A percentile compares a stretch with the other conserved stretches of the same genome.
phyloP scores from a whole-genome alignment of 2,888 invertebrate species.

The Embidobia sp. region DNA sequence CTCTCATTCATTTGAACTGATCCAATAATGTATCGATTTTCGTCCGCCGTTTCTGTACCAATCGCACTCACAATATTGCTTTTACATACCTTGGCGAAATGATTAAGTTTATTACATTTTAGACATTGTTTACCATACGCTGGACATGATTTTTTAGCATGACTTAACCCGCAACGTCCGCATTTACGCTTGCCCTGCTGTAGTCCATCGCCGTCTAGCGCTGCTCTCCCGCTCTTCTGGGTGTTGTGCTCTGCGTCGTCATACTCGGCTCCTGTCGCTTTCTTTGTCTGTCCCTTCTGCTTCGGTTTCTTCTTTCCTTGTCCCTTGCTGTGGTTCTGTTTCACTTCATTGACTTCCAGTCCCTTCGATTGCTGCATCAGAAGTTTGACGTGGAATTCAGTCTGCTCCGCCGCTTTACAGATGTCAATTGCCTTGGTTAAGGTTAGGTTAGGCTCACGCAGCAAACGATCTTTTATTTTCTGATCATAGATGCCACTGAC shows the following conservation, averaged over 20 bases:
- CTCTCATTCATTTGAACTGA: neutral
- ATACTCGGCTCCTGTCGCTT: neutral
- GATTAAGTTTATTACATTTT: constrained; percentile 34
- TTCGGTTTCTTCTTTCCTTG: neutral
- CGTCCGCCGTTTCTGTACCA: neutral
- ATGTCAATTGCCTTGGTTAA: constrained; percentile 54
- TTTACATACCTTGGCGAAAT: constrained; percentile 37
- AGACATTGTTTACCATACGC: constrained; percentile 58
- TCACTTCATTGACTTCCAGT: neutral
- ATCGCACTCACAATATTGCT: neutral
- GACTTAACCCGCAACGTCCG: constrained; percentile 45
- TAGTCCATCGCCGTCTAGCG: no score
- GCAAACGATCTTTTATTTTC: constrained; percentile 62
- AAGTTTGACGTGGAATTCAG: constrained; percentile 49
- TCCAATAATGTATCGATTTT: no score
- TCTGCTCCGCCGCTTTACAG: constrained; percentile 61
- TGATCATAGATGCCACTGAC: constrained; percentile 61
- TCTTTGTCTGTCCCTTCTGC: neutral
- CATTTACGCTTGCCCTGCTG: no score
- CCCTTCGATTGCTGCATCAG: constrained; percentile 23
- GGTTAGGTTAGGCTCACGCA: constrained; percentile 61
- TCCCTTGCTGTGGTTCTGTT: no score
- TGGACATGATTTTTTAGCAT: constrained; percentile 34
- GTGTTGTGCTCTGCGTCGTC: neutral
- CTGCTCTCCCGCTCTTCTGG: no score